phyloP scores from a whole-genome alignment of 1,140 invertebrate genomes.

The Ephestia elutella region DNA sequence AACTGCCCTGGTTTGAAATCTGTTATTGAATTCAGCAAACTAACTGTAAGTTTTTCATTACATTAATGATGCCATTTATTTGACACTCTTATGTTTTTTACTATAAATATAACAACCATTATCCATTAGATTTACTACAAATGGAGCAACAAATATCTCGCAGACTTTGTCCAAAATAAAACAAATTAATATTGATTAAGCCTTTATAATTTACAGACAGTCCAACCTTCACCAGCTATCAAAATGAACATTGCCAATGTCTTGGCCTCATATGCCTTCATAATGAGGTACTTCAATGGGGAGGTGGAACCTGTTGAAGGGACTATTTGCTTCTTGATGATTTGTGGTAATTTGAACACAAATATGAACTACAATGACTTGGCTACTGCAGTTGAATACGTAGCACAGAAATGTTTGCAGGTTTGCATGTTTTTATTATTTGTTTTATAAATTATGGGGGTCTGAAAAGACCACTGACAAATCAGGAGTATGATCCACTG shows the following conservation, averaged over 20 bases:
- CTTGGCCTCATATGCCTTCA: conserved; percentile 79
- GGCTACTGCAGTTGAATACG: conserved; percentile 77
- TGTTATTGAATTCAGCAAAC: conserved; percentile 70
- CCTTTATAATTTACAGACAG: conserved; percentile 74
- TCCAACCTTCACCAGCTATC: conserved; percentile 77
- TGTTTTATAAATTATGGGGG: not conserved
- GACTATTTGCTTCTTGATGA: conserved; percentile 72
- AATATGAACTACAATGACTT: conserved; percentile 78
- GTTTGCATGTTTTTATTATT: conserved; percentile 48
- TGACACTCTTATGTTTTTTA: too few relatives aligned
- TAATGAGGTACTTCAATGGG: conserved; percentile 80
- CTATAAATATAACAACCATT: too few relatives aligned
- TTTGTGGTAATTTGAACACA: conserved; percentile 77
- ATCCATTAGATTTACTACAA: too few relatives aligned
- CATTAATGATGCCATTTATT: too few relatives aligned
- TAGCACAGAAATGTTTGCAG: conserved; percentile 75
- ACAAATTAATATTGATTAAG: too few relatives aligned
- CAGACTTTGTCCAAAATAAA: too few relatives aligned
- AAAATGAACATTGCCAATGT: conserved; percentile 82
- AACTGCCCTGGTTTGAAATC: conserved; percentile 66
- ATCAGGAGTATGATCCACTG: too few relatives aligned
- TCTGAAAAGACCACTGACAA: too few relatives aligned
- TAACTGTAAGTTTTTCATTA: conserved; percentile 68
- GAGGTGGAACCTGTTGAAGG: conserved; percentile 79
- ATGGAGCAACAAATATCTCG: too few relatives aligned